Percentiles rank a stretch among this genome's conserved stretches.
phyloP scores from a whole-genome alignment of 2,797 vertebrate species.

The Falco concolor region DNA sequence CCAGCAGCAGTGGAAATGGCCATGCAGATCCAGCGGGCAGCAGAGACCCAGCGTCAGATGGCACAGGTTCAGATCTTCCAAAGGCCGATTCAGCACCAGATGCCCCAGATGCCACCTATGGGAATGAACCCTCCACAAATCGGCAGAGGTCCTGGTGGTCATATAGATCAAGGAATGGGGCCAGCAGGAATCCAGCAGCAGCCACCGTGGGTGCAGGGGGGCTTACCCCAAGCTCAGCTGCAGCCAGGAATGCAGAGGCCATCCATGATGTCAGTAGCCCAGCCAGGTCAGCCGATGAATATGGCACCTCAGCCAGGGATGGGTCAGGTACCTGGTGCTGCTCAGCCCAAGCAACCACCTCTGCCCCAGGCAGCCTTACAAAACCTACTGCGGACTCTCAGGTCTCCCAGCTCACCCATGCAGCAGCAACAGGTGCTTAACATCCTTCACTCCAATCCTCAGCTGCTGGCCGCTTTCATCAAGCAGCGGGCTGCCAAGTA shows the following conservation, averaged over 20 bases:
- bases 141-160: slow-evolving; percentile 75
- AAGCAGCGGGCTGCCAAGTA: slow-evolving; percentile 95
- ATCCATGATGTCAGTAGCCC: slow-evolving; percentile 79
- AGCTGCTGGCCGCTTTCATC: slow-evolving; percentile 95
- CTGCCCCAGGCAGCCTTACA: slow-evolving; percentile 92
- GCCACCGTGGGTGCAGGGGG: slow-evolving; percentile 80
- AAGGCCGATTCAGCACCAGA: slow-evolving; percentile 84
- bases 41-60: slow-evolving; percentile 94
- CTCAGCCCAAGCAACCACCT: slow-evolving; percentile 75
- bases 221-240: slow-evolving; percentile 82
- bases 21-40: slow-evolving; percentile 95
- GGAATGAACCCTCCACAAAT: slow-evolving; percentile 80
- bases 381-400: slow-evolving; percentile 89
- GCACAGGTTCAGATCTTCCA: slow-evolving; percentile 90
- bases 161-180: slow-evolving; percentile 82
- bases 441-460: slow-evolving; percentile 92
- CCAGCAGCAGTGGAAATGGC: slow-evolving; percentile 93
- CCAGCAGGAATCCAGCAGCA: slow-evolving; percentile 77
- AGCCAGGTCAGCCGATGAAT: slow-evolving; percentile 84
- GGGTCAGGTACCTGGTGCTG: slow-evolving; percentile 81
- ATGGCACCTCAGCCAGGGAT: slow-evolving; percentile 86
- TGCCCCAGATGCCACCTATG: slow-evolving; percentile 76
- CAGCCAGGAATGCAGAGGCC: slow-evolving; percentile 81
- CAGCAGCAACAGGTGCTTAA: slow-evolving; percentile 98
- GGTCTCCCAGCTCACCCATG: slow-evolving; percentile 91